Evolutionary conservation across 2,888 invertebrate species (phyloP).

Genomic region (Tetheella fluctuosa): DNA sequence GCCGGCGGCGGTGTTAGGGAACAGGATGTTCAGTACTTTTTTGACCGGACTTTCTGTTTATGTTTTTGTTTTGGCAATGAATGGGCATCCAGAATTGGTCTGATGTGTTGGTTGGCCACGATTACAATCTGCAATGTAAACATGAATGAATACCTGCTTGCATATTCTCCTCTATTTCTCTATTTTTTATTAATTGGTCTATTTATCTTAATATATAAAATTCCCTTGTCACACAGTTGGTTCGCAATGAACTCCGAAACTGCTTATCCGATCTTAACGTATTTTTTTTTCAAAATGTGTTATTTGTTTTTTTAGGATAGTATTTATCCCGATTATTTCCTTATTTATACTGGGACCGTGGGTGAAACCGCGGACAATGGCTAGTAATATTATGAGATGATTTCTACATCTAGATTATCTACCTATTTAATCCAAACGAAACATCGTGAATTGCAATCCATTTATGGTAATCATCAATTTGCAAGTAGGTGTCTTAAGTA

Average conservation of each 20-base stretch:
- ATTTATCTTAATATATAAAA: too few relatives aligned
- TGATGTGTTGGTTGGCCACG: slow-evolving; percentile 63
- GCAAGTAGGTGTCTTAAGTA: slow-evolving; percentile 65
- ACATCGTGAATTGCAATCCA: slow-evolving; percentile 33
- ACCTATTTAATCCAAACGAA: slow-evolving; percentile 22
- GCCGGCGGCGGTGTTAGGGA: slow-evolving; percentile 33
- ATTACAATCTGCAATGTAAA: slow-evolving; percentile 57
- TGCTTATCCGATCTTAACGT: too few relatives aligned
- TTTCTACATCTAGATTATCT: too few relatives aligned
- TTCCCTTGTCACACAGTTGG: too few relatives aligned
- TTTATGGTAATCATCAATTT: slow-evolving; percentile 57
- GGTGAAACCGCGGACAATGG: too few relatives aligned
- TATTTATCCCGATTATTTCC: too few relatives aligned
- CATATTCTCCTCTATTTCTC: slow-evolving; percentile 12
- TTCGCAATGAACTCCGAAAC: too few relatives aligned
- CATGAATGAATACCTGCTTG: slow-evolving; percentile 50
- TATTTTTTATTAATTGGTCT: too few relatives aligned
- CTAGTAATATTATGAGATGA: not conserved
- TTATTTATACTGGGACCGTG: too few relatives aligned
- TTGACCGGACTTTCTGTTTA: slow-evolving; percentile 75
- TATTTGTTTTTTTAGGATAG: too few relatives aligned
- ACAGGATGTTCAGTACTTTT: slow-evolving; percentile 60
- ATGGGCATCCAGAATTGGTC: slow-evolving; percentile 73
- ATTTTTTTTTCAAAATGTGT: too few relatives aligned
- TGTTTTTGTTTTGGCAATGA: slow-evolving; percentile 76